These are phyloP conservation scores for Nephotettix cincticeps DNA, from an alignment of 1,140 invertebrate species.

Conservation along the genomic window DNA sequence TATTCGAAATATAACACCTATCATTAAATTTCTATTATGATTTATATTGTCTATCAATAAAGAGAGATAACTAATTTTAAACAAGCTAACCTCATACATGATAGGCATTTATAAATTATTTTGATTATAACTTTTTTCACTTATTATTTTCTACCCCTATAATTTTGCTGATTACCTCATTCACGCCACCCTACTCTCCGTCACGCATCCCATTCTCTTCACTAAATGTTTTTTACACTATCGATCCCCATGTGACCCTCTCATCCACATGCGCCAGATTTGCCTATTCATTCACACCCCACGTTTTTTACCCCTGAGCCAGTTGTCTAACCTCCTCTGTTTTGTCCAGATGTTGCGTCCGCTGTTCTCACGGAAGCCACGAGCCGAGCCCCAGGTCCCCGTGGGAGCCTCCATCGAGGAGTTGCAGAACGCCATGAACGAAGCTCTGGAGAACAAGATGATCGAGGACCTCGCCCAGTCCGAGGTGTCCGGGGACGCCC, in stretches of 20 bases:
- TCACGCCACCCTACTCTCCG: too few species aligned
- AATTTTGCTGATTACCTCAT: too few species aligned
- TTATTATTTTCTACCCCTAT: too few species aligned
- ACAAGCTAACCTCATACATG: too few species aligned
- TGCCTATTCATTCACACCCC: background rate
- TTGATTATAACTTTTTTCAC: too few species aligned
- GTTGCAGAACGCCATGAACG: constrained; percentile 28
- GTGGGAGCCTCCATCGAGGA: background rate
- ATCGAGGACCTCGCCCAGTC: constrained; percentile 15
- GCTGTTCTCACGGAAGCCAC: background rate
- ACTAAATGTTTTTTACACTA: background rate
- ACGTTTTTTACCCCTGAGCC: background rate
- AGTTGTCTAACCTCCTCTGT: background rate
- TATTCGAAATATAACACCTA: too few species aligned
- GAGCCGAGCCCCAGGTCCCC: background rate
- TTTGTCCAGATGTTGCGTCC: constrained; percentile 28
- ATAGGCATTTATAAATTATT: too few species aligned
- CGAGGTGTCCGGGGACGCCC: background rate
- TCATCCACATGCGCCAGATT: background rate
- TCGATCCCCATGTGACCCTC: background rate
- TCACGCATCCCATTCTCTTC: background rate
- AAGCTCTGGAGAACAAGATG: constrained; percentile 19
- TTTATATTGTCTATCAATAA: too few species aligned
- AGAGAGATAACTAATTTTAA: too few species aligned
- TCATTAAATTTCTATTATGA: too few species aligned